These are phyloP conservation scores for Lateolabrax maculatus DNA, from an alignment of 2,797 vertebrate genomes.

Conservation along the genomic window DNA sequence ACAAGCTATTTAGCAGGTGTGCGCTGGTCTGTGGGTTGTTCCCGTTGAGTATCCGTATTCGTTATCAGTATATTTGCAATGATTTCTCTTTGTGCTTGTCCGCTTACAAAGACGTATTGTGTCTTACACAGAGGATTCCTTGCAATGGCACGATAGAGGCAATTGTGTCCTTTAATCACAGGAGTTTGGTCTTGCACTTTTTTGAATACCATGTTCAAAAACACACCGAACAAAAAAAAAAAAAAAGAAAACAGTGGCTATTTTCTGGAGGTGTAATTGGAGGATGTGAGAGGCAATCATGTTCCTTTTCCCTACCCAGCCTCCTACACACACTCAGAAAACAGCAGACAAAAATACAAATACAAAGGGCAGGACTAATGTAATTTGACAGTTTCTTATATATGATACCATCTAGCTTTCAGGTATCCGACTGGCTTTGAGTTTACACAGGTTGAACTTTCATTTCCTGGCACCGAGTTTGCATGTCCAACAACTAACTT, in stretches of 20 bases:
- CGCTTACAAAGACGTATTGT: slow-evolving; percentile 50
- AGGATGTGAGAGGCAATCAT: slow-evolving; percentile 62
- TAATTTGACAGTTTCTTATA: slow-evolving; percentile 77
- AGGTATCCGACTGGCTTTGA: slow-evolving; percentile 71
- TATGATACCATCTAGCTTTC: slow-evolving; percentile 79
- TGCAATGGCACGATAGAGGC: slow-evolving; percentile 15
- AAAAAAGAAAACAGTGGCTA: slow-evolving; percentile 12
- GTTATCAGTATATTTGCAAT: slow-evolving; percentile 56
- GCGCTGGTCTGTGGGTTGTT: slow-evolving; percentile 39
- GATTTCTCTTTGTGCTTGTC: slow-evolving; percentile 60
- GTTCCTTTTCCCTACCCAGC: slow-evolving; percentile 50
- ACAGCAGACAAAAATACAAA: slow-evolving; percentile 66
- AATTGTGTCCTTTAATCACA: slow-evolving; percentile 40
- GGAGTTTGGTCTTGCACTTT: slow-evolving; percentile 45
- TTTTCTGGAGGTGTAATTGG: slow-evolving; percentile 60
- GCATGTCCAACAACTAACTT: slow-evolving; percentile 67
- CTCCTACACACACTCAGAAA: slow-evolving; percentile 39
- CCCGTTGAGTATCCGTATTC: slow-evolving; percentile 47
- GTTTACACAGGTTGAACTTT: slow-evolving; percentile 83
- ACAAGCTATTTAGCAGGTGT: slow-evolving; percentile 76
- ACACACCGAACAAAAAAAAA: not conserved
- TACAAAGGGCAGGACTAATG: slow-evolving; percentile 67
- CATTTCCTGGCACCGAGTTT: slow-evolving; percentile 78
- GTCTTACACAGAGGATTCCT: slow-evolving; percentile 18
- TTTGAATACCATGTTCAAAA: slow-evolving; percentile 46